A percentile compares a stretch with the other conserved stretches of the same genome.
phyloP scores from a whole-genome alignment of 2,113 vertebrate species.

The Psammodynastes pulverulentus region DNA sequence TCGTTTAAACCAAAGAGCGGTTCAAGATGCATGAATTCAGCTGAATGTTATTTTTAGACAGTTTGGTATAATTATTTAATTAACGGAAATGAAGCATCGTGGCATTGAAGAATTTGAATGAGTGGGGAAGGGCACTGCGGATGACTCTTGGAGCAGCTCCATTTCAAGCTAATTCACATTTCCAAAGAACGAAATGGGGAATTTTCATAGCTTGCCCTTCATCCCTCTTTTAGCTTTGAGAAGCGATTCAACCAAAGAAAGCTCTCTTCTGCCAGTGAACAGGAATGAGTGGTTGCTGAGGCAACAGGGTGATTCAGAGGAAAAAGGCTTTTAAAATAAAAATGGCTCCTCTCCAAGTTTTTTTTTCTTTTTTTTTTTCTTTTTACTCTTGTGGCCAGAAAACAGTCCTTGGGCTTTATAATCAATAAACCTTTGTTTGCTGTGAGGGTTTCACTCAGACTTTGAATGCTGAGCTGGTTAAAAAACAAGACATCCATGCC shows the following conservation, averaged over 20 bases:
- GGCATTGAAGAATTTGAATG: conserved; percentile 56
- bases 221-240: conserved; percentile 61
- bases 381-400: conserved; percentile 39
- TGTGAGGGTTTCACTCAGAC: conserved; percentile 48
- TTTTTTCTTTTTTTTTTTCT: conserved; percentile 29
- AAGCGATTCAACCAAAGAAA: conserved; percentile 69
- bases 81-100: conserved; percentile 67
- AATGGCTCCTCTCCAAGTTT: conserved; percentile 69
- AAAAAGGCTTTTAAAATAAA: conserved; percentile 64
- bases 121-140: conserved; percentile 56
- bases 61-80: conserved; percentile 71
- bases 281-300: conserved; percentile 67
- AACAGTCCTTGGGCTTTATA: conserved; percentile 45
- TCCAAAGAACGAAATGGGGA: conserved; percentile 63
- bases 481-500: conserved; percentile 39
- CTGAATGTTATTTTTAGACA: conserved; percentile 55
- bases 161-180: conserved; percentile 62
- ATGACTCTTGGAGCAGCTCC: conserved; percentile 53
- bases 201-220: conserved; percentile 64
- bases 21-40: conserved; percentile 57
- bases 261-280: conserved; percentile 65
- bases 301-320: conserved; percentile 61
- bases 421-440: conserved; percentile 66
- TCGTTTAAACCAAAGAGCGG: conserved; percentile 54
- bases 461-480: conserved; percentile 49